Percentiles rank a stretch among this genome's conserved stretches.
Evolutionary conservation across 2,888 invertebrate species (phyloP).

Genomic region (Caradrina kadenii): DNA sequence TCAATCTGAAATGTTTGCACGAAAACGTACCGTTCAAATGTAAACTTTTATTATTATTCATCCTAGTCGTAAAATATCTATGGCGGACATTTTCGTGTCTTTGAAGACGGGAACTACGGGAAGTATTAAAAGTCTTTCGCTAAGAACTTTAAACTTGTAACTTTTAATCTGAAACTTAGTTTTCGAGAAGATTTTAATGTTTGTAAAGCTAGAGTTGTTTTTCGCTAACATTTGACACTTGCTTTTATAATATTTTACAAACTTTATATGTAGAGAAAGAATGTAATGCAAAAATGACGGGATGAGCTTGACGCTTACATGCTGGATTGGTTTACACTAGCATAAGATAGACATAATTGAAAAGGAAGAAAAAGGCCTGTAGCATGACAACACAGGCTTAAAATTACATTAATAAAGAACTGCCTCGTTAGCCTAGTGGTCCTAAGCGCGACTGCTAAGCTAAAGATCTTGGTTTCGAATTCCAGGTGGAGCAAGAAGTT

Average conservation of each 20-base stretch:
- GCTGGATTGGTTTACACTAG: neutral
- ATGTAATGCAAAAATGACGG: neutral
- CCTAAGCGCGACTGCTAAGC: too few relatives aligned
- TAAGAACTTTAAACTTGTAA: slow-evolving; percentile 64
- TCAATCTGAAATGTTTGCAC: slow-evolving; percentile 34
- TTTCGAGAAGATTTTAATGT: slow-evolving; percentile 58
- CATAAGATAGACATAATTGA: neutral
- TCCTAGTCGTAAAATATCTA: slow-evolving; percentile 55
- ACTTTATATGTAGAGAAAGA: neutral
- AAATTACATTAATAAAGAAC: too few relatives aligned
- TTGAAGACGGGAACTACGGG: slow-evolving; percentile 50
- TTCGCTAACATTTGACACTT: slow-evolving; percentile 14
- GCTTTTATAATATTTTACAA: slow-evolving; percentile 22
- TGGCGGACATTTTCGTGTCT: slow-evolving; percentile 46
- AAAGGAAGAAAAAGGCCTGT: neutral
- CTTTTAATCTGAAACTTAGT: slow-evolving; percentile 58
- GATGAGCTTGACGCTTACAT: neutral
- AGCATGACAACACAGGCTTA: too few relatives aligned
- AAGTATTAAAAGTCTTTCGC: slow-evolving; percentile 65
- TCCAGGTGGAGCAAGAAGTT: too few relatives aligned
- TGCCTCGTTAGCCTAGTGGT: too few relatives aligned
- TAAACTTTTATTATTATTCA: slow-evolving; percentile 52
- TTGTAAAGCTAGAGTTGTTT: slow-evolving; percentile 38
- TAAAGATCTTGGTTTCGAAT: too few relatives aligned
- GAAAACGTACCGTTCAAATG: slow-evolving; percentile 42